Evolutionary conservation across 2,113 vertebrate genomes (phyloP), one percentile per base, ranked within the genome.

Genomic region (Scalopus aquaticus): DNA sequence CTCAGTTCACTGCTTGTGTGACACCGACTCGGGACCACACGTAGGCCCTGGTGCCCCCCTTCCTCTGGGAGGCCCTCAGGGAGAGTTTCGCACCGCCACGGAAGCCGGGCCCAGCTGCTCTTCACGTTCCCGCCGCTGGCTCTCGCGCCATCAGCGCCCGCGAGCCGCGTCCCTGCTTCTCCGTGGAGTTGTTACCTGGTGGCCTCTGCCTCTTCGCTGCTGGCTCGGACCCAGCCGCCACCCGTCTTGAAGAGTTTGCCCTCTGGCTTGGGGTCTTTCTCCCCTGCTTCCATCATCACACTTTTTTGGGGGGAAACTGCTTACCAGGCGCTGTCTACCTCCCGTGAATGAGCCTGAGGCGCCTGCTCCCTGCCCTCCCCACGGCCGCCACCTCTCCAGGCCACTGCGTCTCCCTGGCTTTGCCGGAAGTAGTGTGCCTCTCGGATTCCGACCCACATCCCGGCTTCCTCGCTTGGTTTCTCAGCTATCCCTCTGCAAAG

Each of bases 51-150:
- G 7, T 19, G 1, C n/a, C 37, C 11, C 8, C 37, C 65, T 87
- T 72, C 72, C 88, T 92, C 80, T 26, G 1, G 12, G 80, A 87
- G 60, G 44, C 46, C 35, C 91, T 97, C 93, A 81, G 93, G 88
- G 19, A 2, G 4, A 42, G 67, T 39, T 39, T 84, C 20, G 0
- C 0, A 10, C 74, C 74, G 77, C 94, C 83, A 87, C 7, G 0
- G 9, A 12, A 74, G 35, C 28, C 58, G 49, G 4, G 10, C 11
- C 5, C 24, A 19, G 11, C 37, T 24, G 28, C 12, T 3, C 0
- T 35, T 9, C 26, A 0, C 3, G 0, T 26, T 32, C 44, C 49
- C n/a, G 9, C 4, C 10, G 5, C 46, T 72, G 51, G 28, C 28
- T 6, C 67, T 58, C n/a, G 9, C 16, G 32, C 77, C 20, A 2